Evolutionary conservation across 1,140 invertebrate species (phyloP).

Genomic region (Lineus longissimus): DNA sequence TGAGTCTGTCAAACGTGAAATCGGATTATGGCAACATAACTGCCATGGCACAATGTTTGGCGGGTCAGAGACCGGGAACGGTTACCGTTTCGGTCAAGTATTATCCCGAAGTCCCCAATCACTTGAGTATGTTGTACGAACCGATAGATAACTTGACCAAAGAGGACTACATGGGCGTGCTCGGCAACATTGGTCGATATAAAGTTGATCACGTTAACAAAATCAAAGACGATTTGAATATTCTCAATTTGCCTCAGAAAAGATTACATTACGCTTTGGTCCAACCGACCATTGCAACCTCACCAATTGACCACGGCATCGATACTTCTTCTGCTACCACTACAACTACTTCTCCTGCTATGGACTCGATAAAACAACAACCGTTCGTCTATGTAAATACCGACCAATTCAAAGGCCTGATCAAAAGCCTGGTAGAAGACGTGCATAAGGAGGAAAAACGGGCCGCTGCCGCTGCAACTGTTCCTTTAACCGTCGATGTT

Average conservation of each 20-base stretch:
- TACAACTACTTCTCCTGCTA: too few relatives aligned
- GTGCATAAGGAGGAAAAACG: not conserved
- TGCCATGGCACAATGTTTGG: not conserved
- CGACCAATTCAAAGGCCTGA: not conserved
- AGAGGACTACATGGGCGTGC: not conserved
- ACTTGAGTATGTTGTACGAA: not conserved
- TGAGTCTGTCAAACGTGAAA: not conserved
- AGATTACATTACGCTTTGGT: conserved; percentile 1
- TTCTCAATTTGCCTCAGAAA: not conserved
- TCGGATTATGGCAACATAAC: not conserved
- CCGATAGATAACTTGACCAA: not conserved
- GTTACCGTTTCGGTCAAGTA: not conserved
- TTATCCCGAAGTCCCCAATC: not conserved
- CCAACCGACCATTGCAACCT: not conserved
- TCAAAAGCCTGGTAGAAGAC: not conserved
- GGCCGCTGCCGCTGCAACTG: too few relatives aligned
- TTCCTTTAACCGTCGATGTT: too few relatives aligned
- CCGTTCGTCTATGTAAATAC: not conserved
- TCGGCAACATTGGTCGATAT: not conserved
- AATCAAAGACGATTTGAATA: not conserved
- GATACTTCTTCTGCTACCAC: not conserved
- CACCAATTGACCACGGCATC: not conserved
- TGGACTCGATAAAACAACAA: too few relatives aligned
- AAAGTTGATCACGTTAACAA: not conserved
- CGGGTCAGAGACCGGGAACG: not conserved